phyloP scores from a whole-genome alignment of 1,140 invertebrate genomes.

The Drosophila repletoides region DNA sequence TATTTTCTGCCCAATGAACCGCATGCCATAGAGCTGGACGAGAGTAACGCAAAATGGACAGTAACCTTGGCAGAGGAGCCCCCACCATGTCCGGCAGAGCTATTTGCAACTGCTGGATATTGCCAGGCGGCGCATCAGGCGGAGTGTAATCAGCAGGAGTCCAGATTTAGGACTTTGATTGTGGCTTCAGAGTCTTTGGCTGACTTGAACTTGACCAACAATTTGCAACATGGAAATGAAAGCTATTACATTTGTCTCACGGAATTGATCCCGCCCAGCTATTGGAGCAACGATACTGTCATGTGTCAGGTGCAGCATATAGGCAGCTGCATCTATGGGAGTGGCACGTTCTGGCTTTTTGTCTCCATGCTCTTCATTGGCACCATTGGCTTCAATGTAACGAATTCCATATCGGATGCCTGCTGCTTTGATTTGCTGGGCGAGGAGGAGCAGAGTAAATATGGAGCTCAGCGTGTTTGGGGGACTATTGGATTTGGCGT shows the following conservation, averaged over 20 bases:
- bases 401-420: constrained; percentile 90
- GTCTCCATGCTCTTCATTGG: constrained; percentile 88
- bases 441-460: constrained; percentile 85
- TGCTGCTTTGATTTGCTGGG: constrained; percentile 92
- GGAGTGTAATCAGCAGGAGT: constrained; percentile 22
- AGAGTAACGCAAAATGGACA: constrained; percentile 41
- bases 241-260: constrained; percentile 47
- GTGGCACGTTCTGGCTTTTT: constrained; percentile 88
- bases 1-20: constrained; percentile 85
- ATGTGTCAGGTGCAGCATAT: constrained; percentile 32
- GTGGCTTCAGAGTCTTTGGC: constrained; percentile 15
- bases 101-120: constrained; percentile 7
- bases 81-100: constrained; percentile 19
- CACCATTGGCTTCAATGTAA: constrained; percentile 89
- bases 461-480: constrained; percentile 90
- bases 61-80: constrained; percentile 7
- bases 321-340: constrained; percentile 83
- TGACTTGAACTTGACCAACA: constrained; percentile 27
- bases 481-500: constrained; percentile 90
- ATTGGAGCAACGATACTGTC: constrained; percentile 19
- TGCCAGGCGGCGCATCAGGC: constrained; percentile 41
- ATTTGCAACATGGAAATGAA: constrained; percentile 41
- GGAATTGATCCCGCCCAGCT: background rate
- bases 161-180: constrained; percentile 13
- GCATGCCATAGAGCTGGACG: constrained; percentile 47